These are phyloP conservation scores for Nothoprocta pentlandii DNA, from an alignment of 2,113 vertebrate genomes.

Conservation along the genomic window DNA sequence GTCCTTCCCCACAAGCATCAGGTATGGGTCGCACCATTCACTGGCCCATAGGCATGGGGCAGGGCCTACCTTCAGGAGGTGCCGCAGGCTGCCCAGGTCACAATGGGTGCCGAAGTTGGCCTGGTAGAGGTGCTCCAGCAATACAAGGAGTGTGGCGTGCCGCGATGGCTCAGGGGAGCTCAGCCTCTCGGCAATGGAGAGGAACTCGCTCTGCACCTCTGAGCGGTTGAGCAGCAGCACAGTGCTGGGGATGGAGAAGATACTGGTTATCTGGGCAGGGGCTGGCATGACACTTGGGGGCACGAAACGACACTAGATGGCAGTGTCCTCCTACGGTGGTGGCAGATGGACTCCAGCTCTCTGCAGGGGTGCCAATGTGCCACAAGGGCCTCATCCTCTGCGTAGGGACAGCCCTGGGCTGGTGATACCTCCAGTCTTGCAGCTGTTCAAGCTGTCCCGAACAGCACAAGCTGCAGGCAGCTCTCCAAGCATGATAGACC, in stretches of 20 bases:
- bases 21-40: background rate
- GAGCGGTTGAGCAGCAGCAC: conserved; percentile 90
- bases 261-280: accelerated
- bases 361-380: background rate
- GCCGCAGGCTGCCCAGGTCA: conserved; percentile 79
- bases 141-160: conserved; percentile 75
- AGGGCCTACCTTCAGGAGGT: conserved; percentile 83
- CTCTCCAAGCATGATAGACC: background rate
- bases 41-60: too few species aligned
- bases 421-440: background rate
- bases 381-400: background rate
- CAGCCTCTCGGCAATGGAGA: conserved; percentile 87
- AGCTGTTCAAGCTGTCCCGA: background rate
- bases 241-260: conserved; percentile 79
- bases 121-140: conserved; percentile 93
- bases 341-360: accelerated
- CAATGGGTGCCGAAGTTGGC: conserved; percentile 85
- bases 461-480: background rate
- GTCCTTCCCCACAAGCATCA: background rate
- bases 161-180: conserved; percentile 75
- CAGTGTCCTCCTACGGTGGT: background rate
- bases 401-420: background rate
- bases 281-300: too few species aligned
- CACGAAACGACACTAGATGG: background rate
- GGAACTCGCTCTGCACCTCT: conserved; percentile 89